Percentiles rank a stretch among this genome's conserved stretches.
Conservation (phyloP, 2,113 vertebrate species). For the Pangasianodon gigas region DNA sequence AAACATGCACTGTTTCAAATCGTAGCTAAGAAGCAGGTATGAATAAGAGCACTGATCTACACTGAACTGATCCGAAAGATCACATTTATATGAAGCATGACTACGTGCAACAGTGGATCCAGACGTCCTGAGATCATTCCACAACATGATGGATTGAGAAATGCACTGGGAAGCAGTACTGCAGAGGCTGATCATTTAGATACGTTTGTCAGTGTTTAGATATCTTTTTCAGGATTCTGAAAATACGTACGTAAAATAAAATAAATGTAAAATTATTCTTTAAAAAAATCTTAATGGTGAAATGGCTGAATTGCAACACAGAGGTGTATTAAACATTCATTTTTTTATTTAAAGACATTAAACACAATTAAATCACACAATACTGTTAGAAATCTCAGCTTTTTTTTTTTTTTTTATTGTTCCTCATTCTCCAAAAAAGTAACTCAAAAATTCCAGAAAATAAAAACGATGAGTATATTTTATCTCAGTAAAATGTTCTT, state of each 20-base stretch:
- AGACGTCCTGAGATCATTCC: background rate
- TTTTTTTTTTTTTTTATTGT: background rate
- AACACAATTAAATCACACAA: background rate
- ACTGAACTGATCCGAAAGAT: background rate
- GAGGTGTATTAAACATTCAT: background rate
- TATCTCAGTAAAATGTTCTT: background rate
- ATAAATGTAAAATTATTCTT: background rate
- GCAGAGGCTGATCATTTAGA: background rate
- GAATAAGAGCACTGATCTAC: slow-evolving; percentile 14
- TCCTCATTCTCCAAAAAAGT: background rate
- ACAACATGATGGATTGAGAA: background rate
- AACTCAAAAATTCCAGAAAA: background rate
- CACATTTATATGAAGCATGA: background rate
- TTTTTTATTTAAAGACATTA: background rate
- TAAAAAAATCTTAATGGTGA: background rate
- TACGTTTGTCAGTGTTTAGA: background rate
- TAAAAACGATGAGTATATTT: too few relatives aligned
- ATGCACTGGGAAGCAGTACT: background rate
- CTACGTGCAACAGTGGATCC: background rate
- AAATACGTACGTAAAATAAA: background rate
- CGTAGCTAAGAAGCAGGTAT: background rate
- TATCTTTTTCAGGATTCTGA: background rate
- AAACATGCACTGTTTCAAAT: background rate
- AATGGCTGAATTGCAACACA: background rate
- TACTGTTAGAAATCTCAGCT: background rate